These are phyloP conservation scores for Zaprionus lachaisei DNA, from an alignment of 1,140 invertebrate species.

Conservation along the genomic window DNA sequence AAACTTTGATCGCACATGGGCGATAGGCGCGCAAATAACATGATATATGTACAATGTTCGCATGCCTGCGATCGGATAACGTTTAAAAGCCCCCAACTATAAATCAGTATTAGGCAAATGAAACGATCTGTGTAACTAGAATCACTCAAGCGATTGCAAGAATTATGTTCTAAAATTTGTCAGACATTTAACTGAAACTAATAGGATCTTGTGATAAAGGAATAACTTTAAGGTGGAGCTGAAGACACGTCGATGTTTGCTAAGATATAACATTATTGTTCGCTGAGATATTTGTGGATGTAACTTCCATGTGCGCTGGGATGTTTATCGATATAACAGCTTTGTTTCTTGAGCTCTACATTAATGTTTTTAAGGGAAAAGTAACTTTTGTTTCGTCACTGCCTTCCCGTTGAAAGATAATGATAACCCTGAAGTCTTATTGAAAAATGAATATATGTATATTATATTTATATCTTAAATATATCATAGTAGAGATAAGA, in stretches of 20 bases:
- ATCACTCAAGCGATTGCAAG: background rate
- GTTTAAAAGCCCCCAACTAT: background rate
- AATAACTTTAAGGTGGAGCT: background rate
- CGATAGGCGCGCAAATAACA: constrained; percentile 35
- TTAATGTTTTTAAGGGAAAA: too few relatives aligned
- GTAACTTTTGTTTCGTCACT: too few relatives aligned
- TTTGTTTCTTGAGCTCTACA: too few relatives aligned
- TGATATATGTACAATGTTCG: background rate
- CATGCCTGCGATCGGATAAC: background rate
- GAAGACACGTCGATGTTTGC: too few relatives aligned
- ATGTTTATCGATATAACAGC: too few relatives aligned
- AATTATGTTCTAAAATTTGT: constrained; percentile 3
- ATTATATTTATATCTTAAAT: too few relatives aligned
- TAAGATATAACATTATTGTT: too few relatives aligned
- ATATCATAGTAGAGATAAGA: too few relatives aligned
- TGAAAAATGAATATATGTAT: too few relatives aligned
- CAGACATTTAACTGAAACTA: background rate
- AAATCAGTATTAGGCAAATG: constrained; percentile 6
- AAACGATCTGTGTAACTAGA: background rate
- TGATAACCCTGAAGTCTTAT: too few relatives aligned
- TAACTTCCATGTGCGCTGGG: too few relatives aligned
- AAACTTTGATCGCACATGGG: constrained; percentile 56
- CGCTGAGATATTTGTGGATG: background rate
- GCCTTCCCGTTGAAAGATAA: too few relatives aligned
- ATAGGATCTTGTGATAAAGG: background rate